These are phyloP conservation scores for Pycnonotus jocosus DNA, from an alignment of 2,113 vertebrate genomes.

Conservation along the genomic window DNA sequence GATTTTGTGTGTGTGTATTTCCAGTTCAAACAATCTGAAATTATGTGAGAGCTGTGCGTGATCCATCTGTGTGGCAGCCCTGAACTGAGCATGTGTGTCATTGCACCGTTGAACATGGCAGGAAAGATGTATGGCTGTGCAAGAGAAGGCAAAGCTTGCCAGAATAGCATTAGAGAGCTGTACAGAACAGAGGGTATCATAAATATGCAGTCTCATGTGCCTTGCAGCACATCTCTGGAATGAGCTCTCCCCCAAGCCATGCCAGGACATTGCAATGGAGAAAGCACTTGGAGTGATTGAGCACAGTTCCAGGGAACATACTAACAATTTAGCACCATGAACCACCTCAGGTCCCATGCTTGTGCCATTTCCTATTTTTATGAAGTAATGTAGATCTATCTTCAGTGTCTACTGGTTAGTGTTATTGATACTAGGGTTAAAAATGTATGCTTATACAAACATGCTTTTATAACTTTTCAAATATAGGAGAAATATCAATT, in stretches of 20 bases:
- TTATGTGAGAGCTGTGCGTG: not conserved
- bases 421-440: not conserved
- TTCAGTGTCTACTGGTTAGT: not conserved
- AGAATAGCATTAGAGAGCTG: not conserved
- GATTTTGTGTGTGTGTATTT: not conserved
- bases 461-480: not conserved
- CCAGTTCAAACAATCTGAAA: not conserved
- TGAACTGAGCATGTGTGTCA: not conserved
- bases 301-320: not conserved
- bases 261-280: not conserved
- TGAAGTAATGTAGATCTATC: not conserved
- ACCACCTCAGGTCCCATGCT: not conserved
- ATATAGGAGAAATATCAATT: not conserved
- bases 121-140: not conserved
- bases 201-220: not conserved
- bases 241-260: not conserved
- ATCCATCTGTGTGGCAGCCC: not conserved
- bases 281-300: not conserved
- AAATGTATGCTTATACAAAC: not conserved
- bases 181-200: not conserved
- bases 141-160: not conserved
- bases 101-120: rapidly evolving
- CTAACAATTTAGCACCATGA: not conserved
- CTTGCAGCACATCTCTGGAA: not conserved
- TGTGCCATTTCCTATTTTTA: not conserved